These are phyloP conservation scores for Austrolebias charrua DNA, from an alignment of 2,797 vertebrate species.

Conservation along the genomic window DNA sequence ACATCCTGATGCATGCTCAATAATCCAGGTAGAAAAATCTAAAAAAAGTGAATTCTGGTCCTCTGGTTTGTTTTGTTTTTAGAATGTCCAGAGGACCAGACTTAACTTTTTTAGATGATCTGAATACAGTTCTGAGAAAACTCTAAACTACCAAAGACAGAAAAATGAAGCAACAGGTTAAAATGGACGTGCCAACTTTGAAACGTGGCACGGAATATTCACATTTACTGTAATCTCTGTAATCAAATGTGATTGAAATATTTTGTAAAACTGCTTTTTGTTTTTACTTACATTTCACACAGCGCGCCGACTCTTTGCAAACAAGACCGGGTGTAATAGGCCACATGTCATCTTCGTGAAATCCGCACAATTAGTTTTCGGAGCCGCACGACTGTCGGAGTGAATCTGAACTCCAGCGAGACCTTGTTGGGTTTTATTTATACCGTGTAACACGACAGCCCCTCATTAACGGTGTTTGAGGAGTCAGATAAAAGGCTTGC, in stretches of 20 bases:
- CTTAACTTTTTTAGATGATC: no score
- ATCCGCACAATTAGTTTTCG: slow-evolving; percentile 23
- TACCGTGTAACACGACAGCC: slow-evolving; percentile 33
- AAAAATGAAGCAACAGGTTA: background rate
- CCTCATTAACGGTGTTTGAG: slow-evolving; percentile 58
- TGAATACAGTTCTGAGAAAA: no score
- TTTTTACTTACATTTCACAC: background rate
- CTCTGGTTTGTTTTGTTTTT: no score
- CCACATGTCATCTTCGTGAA: slow-evolving; percentile 6
- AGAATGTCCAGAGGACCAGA: no score
- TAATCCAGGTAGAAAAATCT: no score
- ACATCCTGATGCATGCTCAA: no score
- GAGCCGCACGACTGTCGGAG: slow-evolving; percentile 26
- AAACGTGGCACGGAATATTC: background rate
- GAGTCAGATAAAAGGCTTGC: slow-evolving; percentile 43
- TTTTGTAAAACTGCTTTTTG: background rate
- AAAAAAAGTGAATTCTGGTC: no score
- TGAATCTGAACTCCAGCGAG: slow-evolving; percentile 25
- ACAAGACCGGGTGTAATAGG: background rate
- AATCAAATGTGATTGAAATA: background rate
- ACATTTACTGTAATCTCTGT: no score
- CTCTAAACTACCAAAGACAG: no score
- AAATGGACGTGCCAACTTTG: background rate
- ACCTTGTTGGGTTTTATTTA: slow-evolving; percentile 46
- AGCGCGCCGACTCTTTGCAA: background rate